Percentiles rank a stretch among this genome's conserved stretches.
phyloP scores from a whole-genome alignment of 2,113 vertebrate species.

The Pygoscelis adeliae region DNA sequence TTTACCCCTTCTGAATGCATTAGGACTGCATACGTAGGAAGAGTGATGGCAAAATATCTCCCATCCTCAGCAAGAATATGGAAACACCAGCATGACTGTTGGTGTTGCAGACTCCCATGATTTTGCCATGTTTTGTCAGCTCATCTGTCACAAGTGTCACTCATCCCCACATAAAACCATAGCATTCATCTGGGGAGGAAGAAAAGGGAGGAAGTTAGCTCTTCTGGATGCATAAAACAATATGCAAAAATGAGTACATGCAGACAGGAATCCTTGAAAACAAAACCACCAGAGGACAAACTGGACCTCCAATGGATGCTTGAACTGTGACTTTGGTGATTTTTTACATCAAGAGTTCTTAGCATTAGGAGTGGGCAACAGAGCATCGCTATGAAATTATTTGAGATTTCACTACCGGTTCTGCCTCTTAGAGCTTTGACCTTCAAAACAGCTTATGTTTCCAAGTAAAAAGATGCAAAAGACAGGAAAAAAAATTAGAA shows the following conservation, averaged over 20 bases:
- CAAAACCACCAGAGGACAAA: neutral
- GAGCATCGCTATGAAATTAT: neutral
- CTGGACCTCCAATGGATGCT: neutral
- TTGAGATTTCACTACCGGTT: neutral
- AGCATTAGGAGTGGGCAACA: neutral
- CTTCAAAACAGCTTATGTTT: neutral
- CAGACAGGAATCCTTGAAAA: neutral
- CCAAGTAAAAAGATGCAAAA: neutral
- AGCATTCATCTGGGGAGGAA: neutral
- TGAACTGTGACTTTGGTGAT: neutral
- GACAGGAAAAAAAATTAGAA: neutral
- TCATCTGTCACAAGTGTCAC: neutral
- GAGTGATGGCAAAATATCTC: slow-evolving; percentile 1
- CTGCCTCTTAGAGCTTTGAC: neutral
- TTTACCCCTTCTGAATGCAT: neutral
- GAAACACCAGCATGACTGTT: neutral
- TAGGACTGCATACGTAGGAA: neutral
- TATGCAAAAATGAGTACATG: neutral
- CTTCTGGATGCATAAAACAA: neutral
- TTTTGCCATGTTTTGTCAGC: slow-evolving; percentile 35
- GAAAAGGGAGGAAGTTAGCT: neutral
- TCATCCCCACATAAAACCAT: neutral
- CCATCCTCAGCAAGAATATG: neutral
- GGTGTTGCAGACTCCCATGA: neutral
- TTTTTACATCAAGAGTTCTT: neutral